Evolutionary conservation across 2,888 invertebrate genomes (phyloP).

Genomic region (Tryphoninae sp.): DNA sequence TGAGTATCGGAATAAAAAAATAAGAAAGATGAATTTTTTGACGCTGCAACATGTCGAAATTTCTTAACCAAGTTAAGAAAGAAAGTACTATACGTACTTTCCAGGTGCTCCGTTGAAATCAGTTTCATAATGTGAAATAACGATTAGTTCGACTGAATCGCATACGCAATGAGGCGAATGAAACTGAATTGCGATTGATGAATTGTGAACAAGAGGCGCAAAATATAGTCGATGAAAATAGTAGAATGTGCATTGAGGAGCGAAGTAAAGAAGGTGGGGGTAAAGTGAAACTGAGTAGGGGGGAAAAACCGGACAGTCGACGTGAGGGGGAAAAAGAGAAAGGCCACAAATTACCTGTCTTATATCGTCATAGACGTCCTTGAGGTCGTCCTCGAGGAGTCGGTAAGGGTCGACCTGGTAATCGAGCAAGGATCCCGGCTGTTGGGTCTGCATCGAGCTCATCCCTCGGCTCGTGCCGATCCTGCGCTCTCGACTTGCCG

Average conservation of each 20-base stretch:
- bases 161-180: slow-evolving; percentile 20
- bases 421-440: slow-evolving; percentile 91
- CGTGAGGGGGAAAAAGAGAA: slow-evolving; percentile 35
- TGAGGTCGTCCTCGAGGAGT: slow-evolving; percentile 92
- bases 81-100: no score
- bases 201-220: not conserved
- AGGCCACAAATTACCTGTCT: slow-evolving; percentile 86
- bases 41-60: no score
- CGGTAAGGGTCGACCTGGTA: slow-evolving; percentile 93
- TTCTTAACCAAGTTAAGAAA: no score
- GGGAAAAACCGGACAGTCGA: slow-evolving; percentile 19
- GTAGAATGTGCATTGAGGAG: slow-evolving; percentile 15
- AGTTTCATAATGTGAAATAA: not conserved
- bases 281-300: slow-evolving; percentile 47
- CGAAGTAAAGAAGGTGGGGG: slow-evolving; percentile 26
- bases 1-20: no score
- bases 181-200: not conserved
- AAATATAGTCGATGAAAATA: slow-evolving; percentile 20
- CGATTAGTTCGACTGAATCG: slow-evolving; percentile 2
- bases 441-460: slow-evolving; percentile 90
- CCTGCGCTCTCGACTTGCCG: slow-evolving; percentile 70
- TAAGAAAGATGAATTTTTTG: no score
- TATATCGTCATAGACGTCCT: slow-evolving; percentile 92
- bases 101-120: no score
- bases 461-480: slow-evolving; percentile 81